Percentiles rank a stretch among this genome's conserved stretches.
Evolutionary conservation across 2,888 invertebrate species (phyloP).

Genomic region (Pristionchus arcanus): DNA sequence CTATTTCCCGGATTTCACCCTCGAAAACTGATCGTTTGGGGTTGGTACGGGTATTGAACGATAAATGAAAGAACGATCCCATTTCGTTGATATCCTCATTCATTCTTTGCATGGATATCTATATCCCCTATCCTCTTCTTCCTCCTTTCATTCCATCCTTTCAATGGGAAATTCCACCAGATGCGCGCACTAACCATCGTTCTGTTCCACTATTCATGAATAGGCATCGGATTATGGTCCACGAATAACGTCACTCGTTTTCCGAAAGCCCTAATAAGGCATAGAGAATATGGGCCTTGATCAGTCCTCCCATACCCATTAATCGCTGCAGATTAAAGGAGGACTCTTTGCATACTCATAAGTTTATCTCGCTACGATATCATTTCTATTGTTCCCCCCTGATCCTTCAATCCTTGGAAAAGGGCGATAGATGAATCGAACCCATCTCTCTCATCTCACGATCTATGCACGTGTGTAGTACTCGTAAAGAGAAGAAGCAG

Average conservation of each 20-base stretch:
- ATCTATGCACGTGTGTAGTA: background rate
- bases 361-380: background rate
- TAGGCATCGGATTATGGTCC: background rate
- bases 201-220: constrained; percentile 32
- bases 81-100: background rate
- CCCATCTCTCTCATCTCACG: constrained; percentile 17
- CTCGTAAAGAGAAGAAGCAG: constrained; percentile 28
- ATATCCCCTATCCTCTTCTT: background rate
- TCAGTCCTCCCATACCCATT: no score
- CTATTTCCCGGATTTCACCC: background rate
- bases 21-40: background rate
- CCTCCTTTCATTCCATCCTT: background rate
- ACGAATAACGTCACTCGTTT: background rate
- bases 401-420: no score
- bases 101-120: constrained; percentile 41
- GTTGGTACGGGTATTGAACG: no score
- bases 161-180: constrained; percentile 5
- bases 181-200: background rate
- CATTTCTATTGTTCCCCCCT: no score
- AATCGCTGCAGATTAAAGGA: no score
- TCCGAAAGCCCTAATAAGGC: background rate
- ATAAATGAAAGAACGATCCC: no score
- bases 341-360: no score
- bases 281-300: background rate
- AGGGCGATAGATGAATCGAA: background rate